Evolutionary conservation across 2,888 invertebrate genomes (phyloP), one percentile per base, ranked within the genome.

Genomic region (Acanthosepion lycidas): DNA sequence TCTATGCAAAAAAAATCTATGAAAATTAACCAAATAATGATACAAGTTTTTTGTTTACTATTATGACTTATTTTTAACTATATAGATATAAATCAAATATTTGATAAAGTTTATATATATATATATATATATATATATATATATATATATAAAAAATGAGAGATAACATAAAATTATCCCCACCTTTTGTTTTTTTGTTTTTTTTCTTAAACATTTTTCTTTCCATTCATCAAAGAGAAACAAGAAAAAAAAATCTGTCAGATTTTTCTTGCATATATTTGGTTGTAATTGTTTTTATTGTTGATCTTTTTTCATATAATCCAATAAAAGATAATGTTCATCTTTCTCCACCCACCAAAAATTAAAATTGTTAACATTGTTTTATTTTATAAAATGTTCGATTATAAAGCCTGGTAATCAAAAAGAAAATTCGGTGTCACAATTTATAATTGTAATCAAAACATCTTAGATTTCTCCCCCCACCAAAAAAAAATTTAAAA

Each of bases 281-380:
- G n/a, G 78, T 78, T 78, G 78, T 33, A 78, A 78, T 78, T 78
- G n/a, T 78, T 78, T 78, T 78, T 78, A 78, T 78, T 78, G n/a
- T 78, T 78, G 78, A 78, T 78, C 15, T 78, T 78, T 42, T 33
- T 78, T 78, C 78, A 28, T n/a, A 78, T n/a, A 78, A 78, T n/a
- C n/a, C 12, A 9, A 78, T 26, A 28, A 20, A 6, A 78, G n/a
- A 78, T 78, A n/a, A 78, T n/a, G 78, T n/a, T 78, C 78, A 78
- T 78, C 4, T 78, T 59, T 9, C 78, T 33, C 28, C 78, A 1
- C 15, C 15, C n/a, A n/a, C 78, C 78, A 3, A 42, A 42, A 42
- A 42, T 2, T 3, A 42, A 15, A 78, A 78, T 33, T 78, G n/a
- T 78, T 78, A 78, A 78, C 23, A 59, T 59, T 78, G n/a, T 33